A percentile compares a stretch with the other conserved stretches of the same genome.
Evolutionary conservation across 2,113 vertebrate species (phyloP).

Genomic region (Hemiscyllium ocellatum): DNA sequence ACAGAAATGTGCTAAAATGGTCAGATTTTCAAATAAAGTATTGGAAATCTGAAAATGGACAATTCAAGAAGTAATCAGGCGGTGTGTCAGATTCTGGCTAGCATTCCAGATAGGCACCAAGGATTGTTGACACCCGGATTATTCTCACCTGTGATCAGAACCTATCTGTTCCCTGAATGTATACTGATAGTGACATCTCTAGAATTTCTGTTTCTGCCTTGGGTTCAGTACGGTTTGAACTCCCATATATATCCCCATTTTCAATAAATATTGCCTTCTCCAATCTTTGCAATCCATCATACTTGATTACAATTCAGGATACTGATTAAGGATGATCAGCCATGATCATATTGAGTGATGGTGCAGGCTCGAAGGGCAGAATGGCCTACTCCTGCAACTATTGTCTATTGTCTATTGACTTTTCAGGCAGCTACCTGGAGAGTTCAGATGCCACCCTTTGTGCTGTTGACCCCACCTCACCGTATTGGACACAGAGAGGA

Average conservation of each 20-base stretch:
- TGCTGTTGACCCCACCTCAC: background rate
- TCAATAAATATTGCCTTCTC: background rate
- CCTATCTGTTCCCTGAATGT: background rate
- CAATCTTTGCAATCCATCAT: background rate
- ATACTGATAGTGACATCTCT: background rate
- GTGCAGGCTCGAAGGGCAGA: too few species aligned
- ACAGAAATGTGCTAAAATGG: background rate
- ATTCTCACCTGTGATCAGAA: background rate
- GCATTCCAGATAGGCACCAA: background rate
- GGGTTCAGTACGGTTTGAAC: background rate
- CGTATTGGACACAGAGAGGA: background rate
- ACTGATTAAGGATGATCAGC: too few species aligned
- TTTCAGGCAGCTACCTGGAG: background rate
- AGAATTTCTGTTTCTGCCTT: background rate
- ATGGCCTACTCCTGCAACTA: too few species aligned
- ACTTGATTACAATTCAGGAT: background rate
- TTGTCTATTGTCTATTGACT: too few species aligned
- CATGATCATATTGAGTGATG: too few species aligned
- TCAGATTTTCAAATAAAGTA: background rate
- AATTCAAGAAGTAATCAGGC: background rate
- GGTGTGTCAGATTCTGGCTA: background rate
- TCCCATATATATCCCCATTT: background rate
- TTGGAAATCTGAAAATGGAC: background rate
- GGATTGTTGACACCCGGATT: background rate
- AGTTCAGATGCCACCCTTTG: background rate